Percentiles rank a stretch among this genome's conserved stretches.
phyloP scores from a whole-genome alignment of 2,888 invertebrate genomes.

The Allolobophora icterica region DNA sequence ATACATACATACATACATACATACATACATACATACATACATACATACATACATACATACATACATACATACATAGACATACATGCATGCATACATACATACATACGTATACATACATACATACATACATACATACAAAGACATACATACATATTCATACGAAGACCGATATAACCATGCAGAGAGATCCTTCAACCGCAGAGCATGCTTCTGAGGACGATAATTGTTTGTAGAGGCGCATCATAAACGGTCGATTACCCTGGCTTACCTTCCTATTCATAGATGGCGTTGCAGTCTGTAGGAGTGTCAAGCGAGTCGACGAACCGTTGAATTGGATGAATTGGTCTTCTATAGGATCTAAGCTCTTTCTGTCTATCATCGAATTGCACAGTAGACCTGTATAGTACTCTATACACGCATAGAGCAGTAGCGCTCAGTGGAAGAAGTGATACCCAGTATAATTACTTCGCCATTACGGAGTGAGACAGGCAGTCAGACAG shows the following conservation, averaged over 20 bases:
- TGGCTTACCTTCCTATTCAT: background rate
- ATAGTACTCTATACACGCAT: background rate
- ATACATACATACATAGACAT: background rate
- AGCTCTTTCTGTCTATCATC: background rate
- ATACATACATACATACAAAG: slow-evolving; percentile 29
- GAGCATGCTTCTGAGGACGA: background rate
- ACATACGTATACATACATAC: slow-evolving; percentile 38
- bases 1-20: background rate
- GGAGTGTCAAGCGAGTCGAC: background rate
- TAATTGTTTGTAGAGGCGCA: background rate
- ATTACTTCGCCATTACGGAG: background rate
- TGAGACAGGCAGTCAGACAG: background rate
- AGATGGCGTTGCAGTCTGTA: background rate
- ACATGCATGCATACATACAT: slow-evolving; percentile 34
- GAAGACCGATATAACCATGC: background rate
- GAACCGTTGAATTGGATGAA: background rate
- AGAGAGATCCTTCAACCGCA: background rate
- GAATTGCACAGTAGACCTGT: background rate
- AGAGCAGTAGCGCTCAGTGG: background rate
- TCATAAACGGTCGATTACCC: slow-evolving; percentile 7
- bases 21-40: slow-evolving; percentile 36
- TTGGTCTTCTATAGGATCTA: background rate
- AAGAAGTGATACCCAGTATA: background rate
- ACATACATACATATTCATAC: slow-evolving; percentile 28
- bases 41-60: slow-evolving; percentile 27